Conservation (phyloP, 2,888 invertebrate genomes). For the Morinoia aosen region DNA sequence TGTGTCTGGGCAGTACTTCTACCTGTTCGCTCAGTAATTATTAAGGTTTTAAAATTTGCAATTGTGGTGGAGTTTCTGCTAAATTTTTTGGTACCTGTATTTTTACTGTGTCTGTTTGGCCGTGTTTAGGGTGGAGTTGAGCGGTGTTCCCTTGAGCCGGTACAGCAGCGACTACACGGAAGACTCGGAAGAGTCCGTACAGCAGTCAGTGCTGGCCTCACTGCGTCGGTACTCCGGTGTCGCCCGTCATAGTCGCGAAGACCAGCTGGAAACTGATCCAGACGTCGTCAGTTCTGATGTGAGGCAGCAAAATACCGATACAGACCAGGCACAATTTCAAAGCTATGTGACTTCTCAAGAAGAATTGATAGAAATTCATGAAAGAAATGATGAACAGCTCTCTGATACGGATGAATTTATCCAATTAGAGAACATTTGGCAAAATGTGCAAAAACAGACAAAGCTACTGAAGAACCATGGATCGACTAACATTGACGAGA, state of each 20-base stretch:
- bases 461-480: neutral
- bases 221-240: neutral
- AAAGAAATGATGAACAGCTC: neutral
- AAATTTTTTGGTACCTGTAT: neutral
- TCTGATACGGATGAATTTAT: neutral
- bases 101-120: neutral
- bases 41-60: neutral
- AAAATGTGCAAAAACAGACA: neutral
- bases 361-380: neutral
- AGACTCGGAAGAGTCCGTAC: neutral
- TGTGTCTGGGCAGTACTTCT: too few species aligned
- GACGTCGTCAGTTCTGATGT: neutral
- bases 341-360: neutral
- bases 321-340: neutral
- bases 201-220: slow-evolving; percentile 30
- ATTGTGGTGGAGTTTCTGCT: neutral
- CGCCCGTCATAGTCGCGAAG: neutral
- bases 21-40: too few species aligned
- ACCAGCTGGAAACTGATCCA: neutral
- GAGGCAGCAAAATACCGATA: neutral
- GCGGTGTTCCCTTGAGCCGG: slow-evolving; percentile 62
- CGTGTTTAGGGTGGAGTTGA: slow-evolving; percentile 64
- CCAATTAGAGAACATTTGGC: neutral
- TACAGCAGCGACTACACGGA: slow-evolving; percentile 5
- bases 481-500: neutral